These are phyloP conservation scores for Urosaurus nigricauda DNA, from an alignment of 2,797 vertebrate genomes.

Conservation along the genomic window DNA sequence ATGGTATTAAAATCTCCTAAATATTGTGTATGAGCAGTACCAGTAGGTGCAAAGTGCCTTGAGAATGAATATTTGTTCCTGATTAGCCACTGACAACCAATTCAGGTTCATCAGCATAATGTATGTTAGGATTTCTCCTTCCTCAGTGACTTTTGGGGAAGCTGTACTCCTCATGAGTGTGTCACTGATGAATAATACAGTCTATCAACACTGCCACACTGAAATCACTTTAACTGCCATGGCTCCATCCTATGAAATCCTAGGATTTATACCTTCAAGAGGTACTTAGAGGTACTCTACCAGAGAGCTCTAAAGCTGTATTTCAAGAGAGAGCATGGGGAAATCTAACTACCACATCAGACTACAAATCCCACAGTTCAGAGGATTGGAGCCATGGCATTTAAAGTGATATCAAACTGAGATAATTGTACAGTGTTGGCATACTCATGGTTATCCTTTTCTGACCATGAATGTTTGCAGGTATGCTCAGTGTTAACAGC, in stretches of 20 bases:
- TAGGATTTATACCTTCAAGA: too few relatives aligned
- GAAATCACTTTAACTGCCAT: too few relatives aligned
- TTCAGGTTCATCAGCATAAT: not conserved
- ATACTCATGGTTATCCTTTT: not conserved
- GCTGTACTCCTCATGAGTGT: not conserved
- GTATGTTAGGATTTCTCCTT: not conserved
- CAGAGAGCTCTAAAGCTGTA: too few relatives aligned
- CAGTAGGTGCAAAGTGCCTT: constrained; percentile 6
- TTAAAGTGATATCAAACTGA: too few relatives aligned
- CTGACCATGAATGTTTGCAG: not conserved
- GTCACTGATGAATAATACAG: not conserved
- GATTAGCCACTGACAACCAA: not conserved
- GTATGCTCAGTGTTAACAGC: not conserved
- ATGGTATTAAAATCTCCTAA: not conserved
- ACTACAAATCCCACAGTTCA: too few relatives aligned
- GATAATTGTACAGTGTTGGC: too few relatives aligned
- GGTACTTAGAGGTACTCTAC: too few relatives aligned
- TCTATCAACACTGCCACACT: too few relatives aligned
- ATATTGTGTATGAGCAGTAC: not conserved
- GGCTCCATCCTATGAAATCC: too few relatives aligned
- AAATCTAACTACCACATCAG: too few relatives aligned
- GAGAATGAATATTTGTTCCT: not conserved
- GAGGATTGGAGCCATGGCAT: too few relatives aligned
- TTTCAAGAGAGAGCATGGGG: too few relatives aligned
- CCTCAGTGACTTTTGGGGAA: not conserved